Conservation (phyloP, 2,797 vertebrate genomes). For the Acanthurus tractus region DNA sequence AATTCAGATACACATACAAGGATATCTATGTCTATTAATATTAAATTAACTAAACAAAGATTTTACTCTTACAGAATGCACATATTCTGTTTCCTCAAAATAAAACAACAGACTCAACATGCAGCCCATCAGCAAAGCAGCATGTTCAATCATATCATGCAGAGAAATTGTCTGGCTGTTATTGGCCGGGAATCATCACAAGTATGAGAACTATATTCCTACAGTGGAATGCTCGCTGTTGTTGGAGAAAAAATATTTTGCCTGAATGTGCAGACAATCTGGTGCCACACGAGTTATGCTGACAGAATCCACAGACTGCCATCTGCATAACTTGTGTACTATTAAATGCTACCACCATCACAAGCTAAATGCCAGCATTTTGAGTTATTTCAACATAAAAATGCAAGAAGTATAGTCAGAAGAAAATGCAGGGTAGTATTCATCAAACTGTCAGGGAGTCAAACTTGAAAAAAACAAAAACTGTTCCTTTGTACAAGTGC, state of each 20-base stretch:
- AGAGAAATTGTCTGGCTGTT: constrained; percentile 47
- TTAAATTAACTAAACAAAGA: constrained; percentile 2
- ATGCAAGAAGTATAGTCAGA: constrained; percentile 18
- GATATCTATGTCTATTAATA: constrained; percentile 2
- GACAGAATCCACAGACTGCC: constrained; percentile 22
- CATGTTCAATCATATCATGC: constrained; percentile 51
- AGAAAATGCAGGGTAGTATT: constrained; percentile 33
- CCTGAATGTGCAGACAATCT: constrained; percentile 38
- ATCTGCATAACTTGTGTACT: constrained; percentile 42
- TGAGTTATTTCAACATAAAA: constrained; percentile 54
- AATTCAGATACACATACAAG: neutral
- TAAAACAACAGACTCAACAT: constrained; percentile 15
- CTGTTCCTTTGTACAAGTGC: constrained; percentile 29
- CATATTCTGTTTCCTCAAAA: constrained; percentile 26
- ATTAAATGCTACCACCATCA: constrained; percentile 42
- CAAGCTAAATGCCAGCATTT: constrained; percentile 35
- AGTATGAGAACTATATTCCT: constrained; percentile 26
- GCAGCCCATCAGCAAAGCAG: constrained; percentile 36
- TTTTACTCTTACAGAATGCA: neutral
- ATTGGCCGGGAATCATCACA: constrained; percentile 36
- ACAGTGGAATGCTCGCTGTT: constrained; percentile 25
- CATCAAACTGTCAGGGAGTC: constrained; percentile 57
- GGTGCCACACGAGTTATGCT: constrained; percentile 37
- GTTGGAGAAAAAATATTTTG: constrained; percentile 14
- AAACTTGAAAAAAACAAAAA: constrained; percentile 18